Evolutionary conservation across 2,113 vertebrate species (phyloP).

Genomic region (Indicator maculatus): DNA sequence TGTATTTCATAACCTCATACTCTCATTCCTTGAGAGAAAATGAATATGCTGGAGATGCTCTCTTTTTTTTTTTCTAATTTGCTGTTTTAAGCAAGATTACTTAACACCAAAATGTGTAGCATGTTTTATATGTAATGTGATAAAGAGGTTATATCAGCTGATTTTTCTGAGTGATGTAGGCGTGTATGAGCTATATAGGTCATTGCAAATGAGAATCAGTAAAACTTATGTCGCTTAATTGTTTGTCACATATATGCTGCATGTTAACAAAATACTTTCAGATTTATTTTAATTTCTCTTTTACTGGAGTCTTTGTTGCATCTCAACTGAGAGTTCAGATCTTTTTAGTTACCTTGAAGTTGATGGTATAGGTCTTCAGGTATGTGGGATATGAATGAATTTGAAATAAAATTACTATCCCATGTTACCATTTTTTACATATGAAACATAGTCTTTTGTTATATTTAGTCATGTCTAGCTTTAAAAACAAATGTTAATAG

Average conservation of each 20-base stretch:
- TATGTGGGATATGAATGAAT: background rate
- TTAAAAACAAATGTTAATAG: background rate
- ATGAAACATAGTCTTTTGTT: background rate
- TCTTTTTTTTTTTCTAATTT: background rate
- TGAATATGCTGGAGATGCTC: background rate
- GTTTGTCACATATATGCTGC: background rate
- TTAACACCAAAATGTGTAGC: background rate
- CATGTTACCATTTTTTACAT: background rate
- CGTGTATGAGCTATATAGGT: background rate
- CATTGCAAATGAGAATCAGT: background rate
- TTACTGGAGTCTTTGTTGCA: background rate
- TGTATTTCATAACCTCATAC: constrained; percentile 11
- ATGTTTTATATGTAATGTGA: background rate
- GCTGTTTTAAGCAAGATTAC: background rate
- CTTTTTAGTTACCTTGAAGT: background rate
- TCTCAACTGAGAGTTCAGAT: background rate
- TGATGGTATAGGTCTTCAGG: background rate
- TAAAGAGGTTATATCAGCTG: background rate
- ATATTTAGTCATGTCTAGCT: background rate
- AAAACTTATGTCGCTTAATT: background rate
- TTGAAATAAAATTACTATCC: background rate
- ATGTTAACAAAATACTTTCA: background rate
- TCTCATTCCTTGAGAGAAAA: constrained; percentile 10
- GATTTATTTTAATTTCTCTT: background rate
- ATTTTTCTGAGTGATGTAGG: background rate